Evolutionary conservation across 2,888 invertebrate genomes (phyloP).

Genomic region (Cyclophora punctaria): DNA sequence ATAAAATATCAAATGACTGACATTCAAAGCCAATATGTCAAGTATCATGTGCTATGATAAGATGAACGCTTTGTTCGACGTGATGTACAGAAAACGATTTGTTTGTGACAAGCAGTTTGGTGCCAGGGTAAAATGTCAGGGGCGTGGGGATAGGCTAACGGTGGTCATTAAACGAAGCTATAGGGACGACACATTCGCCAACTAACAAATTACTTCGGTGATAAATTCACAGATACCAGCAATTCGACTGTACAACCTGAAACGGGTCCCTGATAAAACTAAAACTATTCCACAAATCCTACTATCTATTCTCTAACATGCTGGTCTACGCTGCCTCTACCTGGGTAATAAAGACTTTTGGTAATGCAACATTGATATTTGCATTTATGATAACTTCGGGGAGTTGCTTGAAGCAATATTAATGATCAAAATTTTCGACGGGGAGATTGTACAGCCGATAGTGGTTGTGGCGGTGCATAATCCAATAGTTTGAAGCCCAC

Average conservation of each 20-base stretch:
- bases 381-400: too few relatives aligned
- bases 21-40: constrained; percentile 36
- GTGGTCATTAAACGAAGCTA: constrained; percentile 64
- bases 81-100: constrained; percentile 54
- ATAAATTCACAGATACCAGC: constrained; percentile 48
- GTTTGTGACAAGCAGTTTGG: constrained; percentile 58
- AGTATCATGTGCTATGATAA: constrained; percentile 39
- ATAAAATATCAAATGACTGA: constrained; percentile 14
- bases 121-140: constrained; percentile 48
- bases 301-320: constrained; percentile 15
- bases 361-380: too few relatives aligned
- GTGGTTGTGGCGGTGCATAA: constrained; percentile 53
- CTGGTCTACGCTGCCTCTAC: constrained; percentile 1
- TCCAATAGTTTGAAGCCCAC: constrained; percentile 74
- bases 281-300: constrained; percentile 8
- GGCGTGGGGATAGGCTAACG: constrained; percentile 45
- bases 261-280: constrained; percentile 13
- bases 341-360: too few relatives aligned
- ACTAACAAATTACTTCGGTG: constrained; percentile 64
- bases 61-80: constrained; percentile 36
- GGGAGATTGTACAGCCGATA: constrained; percentile 60
- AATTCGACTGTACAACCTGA: constrained; percentile 64
- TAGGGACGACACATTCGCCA: constrained; percentile 68
- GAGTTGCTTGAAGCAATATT: background rate
- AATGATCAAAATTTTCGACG: background rate